Conservation (phyloP, 1,140 invertebrate species). For the Wiebesia pumilae region DNA sequence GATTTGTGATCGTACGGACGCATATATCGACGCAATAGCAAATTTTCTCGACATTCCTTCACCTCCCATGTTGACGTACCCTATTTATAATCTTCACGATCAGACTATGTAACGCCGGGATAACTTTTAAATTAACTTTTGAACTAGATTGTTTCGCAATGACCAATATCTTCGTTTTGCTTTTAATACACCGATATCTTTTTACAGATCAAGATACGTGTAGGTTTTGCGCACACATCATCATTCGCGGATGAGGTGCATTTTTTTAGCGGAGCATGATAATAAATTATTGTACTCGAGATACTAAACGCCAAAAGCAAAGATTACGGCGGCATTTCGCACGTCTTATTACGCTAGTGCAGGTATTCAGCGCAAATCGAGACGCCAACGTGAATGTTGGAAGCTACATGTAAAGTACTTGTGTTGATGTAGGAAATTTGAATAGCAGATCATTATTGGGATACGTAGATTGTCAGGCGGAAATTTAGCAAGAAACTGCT, state of each 20-base stretch:
- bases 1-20: neutral
- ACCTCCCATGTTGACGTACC: neutral
- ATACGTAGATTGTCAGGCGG: neutral
- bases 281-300: slow-evolving; percentile 4
- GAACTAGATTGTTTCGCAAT: neutral
- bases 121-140: slow-evolving; percentile 7
- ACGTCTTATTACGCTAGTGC: slow-evolving; percentile 31
- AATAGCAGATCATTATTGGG: slow-evolving; percentile 30
- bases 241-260: neutral
- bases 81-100: neutral
- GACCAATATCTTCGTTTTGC: slow-evolving; percentile 1
- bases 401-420: neutral
- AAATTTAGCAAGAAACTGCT: slow-evolving; percentile 11
- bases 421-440: neutral
- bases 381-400: neutral
- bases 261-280: slow-evolving; percentile 10
- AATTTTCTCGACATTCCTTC: neutral
- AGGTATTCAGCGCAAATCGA: slow-evolving; percentile 21
- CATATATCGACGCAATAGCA: neutral
- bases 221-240: neutral
- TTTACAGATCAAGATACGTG: slow-evolving; percentile 15
- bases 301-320: slow-evolving; percentile 10
- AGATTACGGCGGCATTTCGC: neutral
- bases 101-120: neutral
- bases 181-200: slow-evolving; percentile 14